A percentile compares a stretch with the other conserved stretches of the same genome.
Conservation (phyloP, 2,797 vertebrate genomes). For the Acrossocheilus wenchowensis region DNA sequence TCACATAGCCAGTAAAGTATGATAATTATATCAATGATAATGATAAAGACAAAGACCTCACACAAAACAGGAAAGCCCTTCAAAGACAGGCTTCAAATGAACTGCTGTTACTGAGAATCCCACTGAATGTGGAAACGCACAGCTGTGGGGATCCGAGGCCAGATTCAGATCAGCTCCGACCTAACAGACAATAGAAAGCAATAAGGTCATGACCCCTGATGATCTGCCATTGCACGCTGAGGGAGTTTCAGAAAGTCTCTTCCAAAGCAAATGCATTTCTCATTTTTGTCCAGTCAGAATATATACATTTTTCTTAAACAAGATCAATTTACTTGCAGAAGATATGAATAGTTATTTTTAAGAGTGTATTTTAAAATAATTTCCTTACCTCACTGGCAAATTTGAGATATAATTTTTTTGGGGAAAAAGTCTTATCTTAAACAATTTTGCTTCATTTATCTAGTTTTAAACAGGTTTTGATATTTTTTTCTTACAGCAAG, state of each 20-base stretch:
- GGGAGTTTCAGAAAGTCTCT: neutral
- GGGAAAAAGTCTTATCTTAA: neutral
- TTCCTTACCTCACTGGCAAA: neutral
- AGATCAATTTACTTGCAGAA: neutral
- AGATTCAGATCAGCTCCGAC: constrained; percentile 20
- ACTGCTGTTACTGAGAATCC: constrained; percentile 43
- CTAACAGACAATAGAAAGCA: constrained; percentile 9
- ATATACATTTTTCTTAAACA: neutral
- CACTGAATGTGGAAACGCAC: constrained; percentile 52
- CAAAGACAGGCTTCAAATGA: constrained; percentile 51
- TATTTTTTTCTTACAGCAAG: neutral
- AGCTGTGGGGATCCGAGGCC: constrained; percentile 36
- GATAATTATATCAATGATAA: constrained; percentile 58
- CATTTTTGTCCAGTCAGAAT: neutral
- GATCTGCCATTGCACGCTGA: neutral
- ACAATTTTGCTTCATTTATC: neutral
- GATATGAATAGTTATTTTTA: neutral
- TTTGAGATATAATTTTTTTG: neutral
- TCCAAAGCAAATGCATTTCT: neutral
- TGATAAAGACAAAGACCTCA: constrained; percentile 56
- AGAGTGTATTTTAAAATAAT: neutral
- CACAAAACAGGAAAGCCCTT: constrained; percentile 51
- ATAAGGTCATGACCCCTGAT: neutral
- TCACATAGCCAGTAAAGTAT: constrained; percentile 55
- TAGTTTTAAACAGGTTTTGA: neutral